Conservation (phyloP, 2,113 vertebrate genomes). For the Rallus limicola region DNA sequence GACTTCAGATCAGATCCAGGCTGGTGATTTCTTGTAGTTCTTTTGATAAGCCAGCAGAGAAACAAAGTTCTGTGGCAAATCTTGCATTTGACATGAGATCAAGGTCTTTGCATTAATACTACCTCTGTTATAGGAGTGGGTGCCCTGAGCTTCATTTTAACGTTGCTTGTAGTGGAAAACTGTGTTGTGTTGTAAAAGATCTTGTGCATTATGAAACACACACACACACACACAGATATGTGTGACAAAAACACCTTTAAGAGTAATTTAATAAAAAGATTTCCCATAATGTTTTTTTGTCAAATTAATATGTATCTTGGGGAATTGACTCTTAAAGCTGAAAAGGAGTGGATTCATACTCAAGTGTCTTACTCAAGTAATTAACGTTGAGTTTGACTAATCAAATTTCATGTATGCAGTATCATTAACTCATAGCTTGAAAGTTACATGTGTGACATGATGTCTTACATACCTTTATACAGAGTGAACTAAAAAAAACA, state of each 20-base stretch:
- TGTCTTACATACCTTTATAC: background rate
- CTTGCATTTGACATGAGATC: background rate
- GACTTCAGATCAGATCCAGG: background rate
- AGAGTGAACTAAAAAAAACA: background rate
- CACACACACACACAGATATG: accelerated
- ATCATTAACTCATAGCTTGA: background rate
- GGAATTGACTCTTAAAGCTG: background rate
- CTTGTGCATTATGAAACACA: background rate
- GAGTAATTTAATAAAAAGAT: background rate
- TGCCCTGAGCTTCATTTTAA: background rate
- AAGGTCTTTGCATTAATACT: background rate
- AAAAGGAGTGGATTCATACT: background rate
- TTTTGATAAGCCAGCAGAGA: background rate
- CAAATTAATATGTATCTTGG: background rate
- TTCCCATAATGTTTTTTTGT: background rate
- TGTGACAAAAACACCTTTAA: background rate
- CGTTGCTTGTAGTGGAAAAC: background rate
- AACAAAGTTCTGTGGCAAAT: background rate
- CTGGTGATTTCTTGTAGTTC: background rate
- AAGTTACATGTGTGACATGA: background rate
- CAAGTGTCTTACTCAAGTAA: background rate
- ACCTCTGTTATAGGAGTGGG: background rate
- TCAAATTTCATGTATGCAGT: background rate
- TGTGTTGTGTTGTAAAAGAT: background rate
- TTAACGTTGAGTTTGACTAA: background rate